Percentiles rank a stretch among this genome's conserved stretches.
Conservation (phyloP, 1,140 invertebrate species). For the Cecropterus lyciades region DNA sequence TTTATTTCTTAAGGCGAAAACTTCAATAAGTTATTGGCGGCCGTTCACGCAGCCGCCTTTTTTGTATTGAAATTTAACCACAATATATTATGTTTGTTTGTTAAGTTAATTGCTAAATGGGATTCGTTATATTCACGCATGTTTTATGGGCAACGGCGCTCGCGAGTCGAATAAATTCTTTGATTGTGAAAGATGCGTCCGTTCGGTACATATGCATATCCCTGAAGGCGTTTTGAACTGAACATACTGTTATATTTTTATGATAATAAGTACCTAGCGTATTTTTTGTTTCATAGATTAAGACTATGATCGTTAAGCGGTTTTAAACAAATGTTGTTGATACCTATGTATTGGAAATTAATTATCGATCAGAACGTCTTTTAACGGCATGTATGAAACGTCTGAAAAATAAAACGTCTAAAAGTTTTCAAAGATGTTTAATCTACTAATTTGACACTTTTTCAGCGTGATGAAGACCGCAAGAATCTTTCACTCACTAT, state of each 20-base stretch:
- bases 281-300: neutral
- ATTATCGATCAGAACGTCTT: no score
- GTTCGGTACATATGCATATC: slow-evolving; percentile 43
- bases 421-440: no score
- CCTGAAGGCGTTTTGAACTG: slow-evolving; percentile 37
- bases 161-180: slow-evolving; percentile 66
- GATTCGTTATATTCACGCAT: slow-evolving; percentile 73
- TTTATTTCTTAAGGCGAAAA: slow-evolving; percentile 37
- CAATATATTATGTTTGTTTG: slow-evolving; percentile 84
- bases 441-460: no score
- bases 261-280: neutral
- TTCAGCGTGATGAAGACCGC: no score
- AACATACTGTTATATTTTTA: neutral
- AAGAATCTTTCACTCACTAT: no score
- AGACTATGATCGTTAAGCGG: neutral
- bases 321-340: no score
- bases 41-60: slow-evolving; percentile 61
- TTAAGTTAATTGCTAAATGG: slow-evolving; percentile 83
- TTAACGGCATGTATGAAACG: no score
- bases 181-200: slow-evolving; percentile 80
- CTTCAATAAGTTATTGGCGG: slow-evolving; percentile 57
- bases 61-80: slow-evolving; percentile 81
- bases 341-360: no score
- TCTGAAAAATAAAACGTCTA: no score
- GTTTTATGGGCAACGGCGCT: slow-evolving; percentile 68